Conservation (phyloP, 1,140 invertebrate species). For the Drosophila busckii region DNA sequence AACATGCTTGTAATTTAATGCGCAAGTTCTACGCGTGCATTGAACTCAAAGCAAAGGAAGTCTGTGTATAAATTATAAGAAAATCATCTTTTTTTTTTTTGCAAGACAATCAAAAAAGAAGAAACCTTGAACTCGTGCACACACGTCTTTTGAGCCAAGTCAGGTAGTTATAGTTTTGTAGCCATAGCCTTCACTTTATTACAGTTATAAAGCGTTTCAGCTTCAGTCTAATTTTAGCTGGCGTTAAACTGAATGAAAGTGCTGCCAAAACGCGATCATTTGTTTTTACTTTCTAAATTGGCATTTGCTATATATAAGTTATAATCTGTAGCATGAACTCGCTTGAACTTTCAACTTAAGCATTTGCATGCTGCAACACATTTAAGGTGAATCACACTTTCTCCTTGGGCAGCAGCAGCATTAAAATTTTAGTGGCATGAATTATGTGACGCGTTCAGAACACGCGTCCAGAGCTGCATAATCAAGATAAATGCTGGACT, state of each 20-base stretch:
- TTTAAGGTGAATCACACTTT: conserved; percentile 71
- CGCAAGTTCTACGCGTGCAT: too few species aligned
- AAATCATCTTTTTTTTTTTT: too few species aligned
- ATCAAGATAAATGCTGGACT: conserved; percentile 76
- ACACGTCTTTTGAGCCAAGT: conserved; percentile 19
- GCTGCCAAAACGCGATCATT: conserved; percentile 59
- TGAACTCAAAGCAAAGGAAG: too few species aligned
- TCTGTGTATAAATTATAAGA: too few species aligned
- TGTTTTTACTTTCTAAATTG: conserved; percentile 75
- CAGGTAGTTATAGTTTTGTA: conserved; percentile 28
- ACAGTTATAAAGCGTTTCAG: conserved; percentile 56
- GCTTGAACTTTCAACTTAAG: conserved; percentile 45
- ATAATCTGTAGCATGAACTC: conserved; percentile 53
- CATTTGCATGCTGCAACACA: conserved; percentile 38
- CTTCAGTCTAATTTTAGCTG: not conserved
- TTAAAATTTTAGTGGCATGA: conserved; percentile 46
- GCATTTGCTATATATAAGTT: conserved; percentile 65
- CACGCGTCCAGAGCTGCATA: conserved; percentile 31
- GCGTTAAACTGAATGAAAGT: conserved; percentile 61
- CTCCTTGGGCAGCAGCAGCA: conserved; percentile 34
- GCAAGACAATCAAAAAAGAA: too few species aligned
- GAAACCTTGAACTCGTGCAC: conserved; percentile 66
- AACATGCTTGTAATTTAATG: too few species aligned
- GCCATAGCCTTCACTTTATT: conserved; percentile 53
- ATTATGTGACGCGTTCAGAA: conserved; percentile 65